These are phyloP conservation scores for Asarcornis scutulata DNA, from an alignment of 2,113 vertebrate species.

Conservation along the genomic window DNA sequence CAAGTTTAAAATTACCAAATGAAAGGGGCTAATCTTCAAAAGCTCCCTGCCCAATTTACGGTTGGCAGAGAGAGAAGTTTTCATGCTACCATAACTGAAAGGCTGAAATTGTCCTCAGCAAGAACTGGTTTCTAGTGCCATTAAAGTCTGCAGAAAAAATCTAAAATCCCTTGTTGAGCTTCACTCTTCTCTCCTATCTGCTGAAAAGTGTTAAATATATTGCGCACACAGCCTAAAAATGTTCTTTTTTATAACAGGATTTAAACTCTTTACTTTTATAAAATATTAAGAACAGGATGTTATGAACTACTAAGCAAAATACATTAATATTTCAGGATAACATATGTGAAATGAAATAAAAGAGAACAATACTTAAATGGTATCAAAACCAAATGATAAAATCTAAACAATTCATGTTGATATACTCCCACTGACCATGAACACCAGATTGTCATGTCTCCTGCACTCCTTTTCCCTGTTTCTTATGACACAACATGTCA, in stretches of 20 bases:
- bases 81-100: slow-evolving; percentile 53
- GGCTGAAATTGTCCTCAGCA: slow-evolving; percentile 19
- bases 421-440: neutral
- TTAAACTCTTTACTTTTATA: slow-evolving; percentile 24
- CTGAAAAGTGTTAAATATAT: slow-evolving; percentile 5
- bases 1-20: slow-evolving; percentile 61
- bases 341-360: neutral
- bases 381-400: neutral
- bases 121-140: neutral
- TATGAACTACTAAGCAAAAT: slow-evolving; percentile 34
- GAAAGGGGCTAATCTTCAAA: slow-evolving; percentile 54
- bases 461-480: neutral
- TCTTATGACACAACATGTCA: neutral
- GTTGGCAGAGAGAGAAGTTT: slow-evolving; percentile 24
- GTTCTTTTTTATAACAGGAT: slow-evolving; percentile 12
- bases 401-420: neutral
- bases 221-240: slow-evolving; percentile 9
- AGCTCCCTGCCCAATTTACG: neutral
- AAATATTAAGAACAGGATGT: slow-evolving; percentile 6
- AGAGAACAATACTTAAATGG: neutral
- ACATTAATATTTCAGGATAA: slow-evolving; percentile 18
- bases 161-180: slow-evolving; percentile 22
- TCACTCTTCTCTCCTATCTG: neutral
- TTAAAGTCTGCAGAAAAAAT: slow-evolving; percentile 1
- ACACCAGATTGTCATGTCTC: neutral